Evolutionary conservation across 2,797 vertebrate genomes (phyloP).

Genomic region (Gadopsis marmoratus): DNA sequence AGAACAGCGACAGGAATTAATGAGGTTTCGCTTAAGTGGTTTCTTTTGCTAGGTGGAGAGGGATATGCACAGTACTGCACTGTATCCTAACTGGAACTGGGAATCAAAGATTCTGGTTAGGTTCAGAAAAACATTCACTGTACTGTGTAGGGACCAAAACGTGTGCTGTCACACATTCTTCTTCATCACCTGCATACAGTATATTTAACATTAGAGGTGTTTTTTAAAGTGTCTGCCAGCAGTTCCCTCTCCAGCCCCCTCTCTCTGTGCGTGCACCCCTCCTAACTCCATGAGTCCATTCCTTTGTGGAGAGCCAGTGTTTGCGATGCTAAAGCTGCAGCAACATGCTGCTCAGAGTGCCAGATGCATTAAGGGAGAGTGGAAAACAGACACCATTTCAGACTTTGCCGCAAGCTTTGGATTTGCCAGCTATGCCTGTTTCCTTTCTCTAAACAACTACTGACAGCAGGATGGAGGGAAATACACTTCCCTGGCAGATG

Average conservation of each 20-base stretch:
- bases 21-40: conserved; percentile 56
- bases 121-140: conserved; percentile 15
- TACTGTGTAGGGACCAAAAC: conserved; percentile 8
- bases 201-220: conserved; percentile 34
- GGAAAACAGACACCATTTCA: conserved; percentile 79
- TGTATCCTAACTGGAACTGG: conserved; percentile 7
- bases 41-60: conserved; percentile 13
- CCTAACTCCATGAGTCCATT: conserved; percentile 49
- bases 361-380: conserved; percentile 75
- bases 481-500: conserved; percentile 53
- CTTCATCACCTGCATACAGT: conserved; percentile 41
- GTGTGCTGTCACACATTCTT: conserved; percentile 6
- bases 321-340: conserved; percentile 76
- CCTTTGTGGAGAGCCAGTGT: conserved; percentile 65
- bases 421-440: conserved; percentile 74
- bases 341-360: conserved; percentile 74
- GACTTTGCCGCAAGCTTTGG: conserved; percentile 70
- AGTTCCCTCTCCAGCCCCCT: conserved; percentile 34
- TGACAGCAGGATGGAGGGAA: conserved; percentile 59
- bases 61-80: neutral
- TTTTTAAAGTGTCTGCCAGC: conserved; percentile 48
- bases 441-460: conserved; percentile 74
- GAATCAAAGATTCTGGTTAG: conserved; percentile 29
- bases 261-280: conserved; percentile 51
- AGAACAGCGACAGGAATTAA: conserved; percentile 71